These are phyloP conservation scores for Xylota sylvarum DNA, from an alignment of 2,888 invertebrate genomes.

Conservation along the genomic window DNA sequence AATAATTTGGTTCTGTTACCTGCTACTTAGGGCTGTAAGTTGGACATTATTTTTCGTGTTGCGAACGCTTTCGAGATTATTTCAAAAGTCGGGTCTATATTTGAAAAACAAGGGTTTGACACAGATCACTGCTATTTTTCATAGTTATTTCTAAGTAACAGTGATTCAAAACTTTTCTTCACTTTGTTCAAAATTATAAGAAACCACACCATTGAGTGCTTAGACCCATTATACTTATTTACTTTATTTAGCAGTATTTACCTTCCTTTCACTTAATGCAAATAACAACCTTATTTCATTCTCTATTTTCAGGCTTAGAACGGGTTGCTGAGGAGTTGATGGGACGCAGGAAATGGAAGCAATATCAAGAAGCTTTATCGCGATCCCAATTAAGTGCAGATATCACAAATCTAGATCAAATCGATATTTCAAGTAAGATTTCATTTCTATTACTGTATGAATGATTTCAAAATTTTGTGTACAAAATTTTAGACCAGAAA, in stretches of 20 bases:
- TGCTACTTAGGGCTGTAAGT: too few relatives aligned
- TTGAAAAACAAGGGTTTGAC: too few relatives aligned
- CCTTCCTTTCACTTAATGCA: background rate
- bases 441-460: background rate
- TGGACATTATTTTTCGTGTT: too few relatives aligned
- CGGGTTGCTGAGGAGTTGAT: conserved; percentile 98
- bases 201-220: too few relatives aligned
- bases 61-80: too few relatives aligned
- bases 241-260: background rate
- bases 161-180: too few relatives aligned
- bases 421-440: conserved; percentile 77
- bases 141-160: too few relatives aligned
- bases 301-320: conserved; percentile 92
- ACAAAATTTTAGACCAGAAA: conserved; percentile 41
- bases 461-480: background rate
- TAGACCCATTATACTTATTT: too few relatives aligned
- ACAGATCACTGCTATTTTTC: too few relatives aligned
- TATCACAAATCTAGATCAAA: conserved; percentile 77
- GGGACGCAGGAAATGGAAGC: conserved; percentile 98
- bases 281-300: background rate
- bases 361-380: conserved; percentile 92
- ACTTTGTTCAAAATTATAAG: too few relatives aligned
- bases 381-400: conserved; percentile 85
- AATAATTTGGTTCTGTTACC: too few relatives aligned
- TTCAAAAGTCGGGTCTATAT: too few relatives aligned